These are phyloP conservation scores for Aphodius granarius DNA, from an alignment of 2,888 invertebrate genomes.

Conservation along the genomic window DNA sequence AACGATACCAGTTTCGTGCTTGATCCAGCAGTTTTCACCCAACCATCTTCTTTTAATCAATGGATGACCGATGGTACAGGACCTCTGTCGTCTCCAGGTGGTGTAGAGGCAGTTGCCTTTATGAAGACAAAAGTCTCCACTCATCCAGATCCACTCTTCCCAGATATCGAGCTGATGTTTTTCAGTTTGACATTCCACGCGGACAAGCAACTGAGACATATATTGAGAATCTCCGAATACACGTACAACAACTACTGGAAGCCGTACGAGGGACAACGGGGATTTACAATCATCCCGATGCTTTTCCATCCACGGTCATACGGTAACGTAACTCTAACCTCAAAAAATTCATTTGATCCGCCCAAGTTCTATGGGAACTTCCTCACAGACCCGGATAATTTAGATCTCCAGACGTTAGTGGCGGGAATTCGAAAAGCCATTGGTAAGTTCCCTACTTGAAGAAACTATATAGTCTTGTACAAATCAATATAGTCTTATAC, in stretches of 20 bases:
- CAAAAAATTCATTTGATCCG: conserved; percentile 69
- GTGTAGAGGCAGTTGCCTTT: conserved; percentile 55
- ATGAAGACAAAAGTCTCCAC: not conserved
- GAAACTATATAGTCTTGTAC: conserved; percentile 42
- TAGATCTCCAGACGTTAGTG: conserved; percentile 51
- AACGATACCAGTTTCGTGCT: conserved; percentile 41
- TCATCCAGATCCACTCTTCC: conserved; percentile 55
- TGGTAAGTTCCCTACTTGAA: conserved; percentile 56
- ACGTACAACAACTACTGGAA: conserved; percentile 61
- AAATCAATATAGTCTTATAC: not conserved
- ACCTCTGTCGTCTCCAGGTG: conserved; percentile 58
- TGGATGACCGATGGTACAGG: conserved; percentile 47
- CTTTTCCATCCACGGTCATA: conserved; percentile 71
- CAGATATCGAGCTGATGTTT: conserved; percentile 70
- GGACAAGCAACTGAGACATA: conserved; percentile 40
- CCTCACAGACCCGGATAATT: conserved; percentile 61
- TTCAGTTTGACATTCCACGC: conserved; percentile 54
- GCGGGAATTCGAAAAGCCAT: conserved; percentile 54
- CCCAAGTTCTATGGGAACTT: conserved; percentile 80
- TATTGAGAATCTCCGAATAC: conserved; percentile 60
- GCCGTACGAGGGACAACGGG: conserved; percentile 53
- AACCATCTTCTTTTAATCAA: not conserved
- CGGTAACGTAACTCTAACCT: conserved; percentile 68
- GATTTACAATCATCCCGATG: conserved; percentile 62
- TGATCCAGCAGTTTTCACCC: conserved; percentile 18